These are phyloP conservation scores for Smittia sp. DNA, from an alignment of 2,888 invertebrate species.

Conservation along the genomic window DNA sequence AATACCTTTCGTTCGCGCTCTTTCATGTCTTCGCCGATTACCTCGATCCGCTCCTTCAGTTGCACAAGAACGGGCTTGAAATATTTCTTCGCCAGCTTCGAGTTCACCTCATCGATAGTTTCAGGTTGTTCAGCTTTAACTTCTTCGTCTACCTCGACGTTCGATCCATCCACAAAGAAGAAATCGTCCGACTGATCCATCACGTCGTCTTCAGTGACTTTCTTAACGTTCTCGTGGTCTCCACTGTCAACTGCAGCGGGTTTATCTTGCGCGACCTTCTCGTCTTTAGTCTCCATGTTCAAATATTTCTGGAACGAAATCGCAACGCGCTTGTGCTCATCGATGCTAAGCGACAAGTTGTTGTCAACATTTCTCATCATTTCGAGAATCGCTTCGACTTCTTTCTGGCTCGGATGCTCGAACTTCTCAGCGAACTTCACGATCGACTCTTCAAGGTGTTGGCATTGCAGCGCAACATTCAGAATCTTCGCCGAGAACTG, in stretches of 20 bases:
- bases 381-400: neutral
- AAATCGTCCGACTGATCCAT: conserved; percentile 25
- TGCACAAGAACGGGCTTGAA: conserved; percentile 52
- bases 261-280: neutral
- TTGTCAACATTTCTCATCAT: neutral
- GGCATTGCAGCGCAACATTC: neutral
- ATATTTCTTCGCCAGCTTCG: conserved; percentile 47
- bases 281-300: conserved; percentile 1
- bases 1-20: conserved; percentile 51
- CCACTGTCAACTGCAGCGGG: too few species aligned
- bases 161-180: conserved; percentile 20
- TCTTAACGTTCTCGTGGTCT: neutral
- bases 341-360: neutral
- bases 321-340: conserved; percentile 1
- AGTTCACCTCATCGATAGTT: neutral
- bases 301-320: conserved; percentile 27
- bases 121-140: neutral
- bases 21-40: conserved; percentile 51
- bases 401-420: neutral
- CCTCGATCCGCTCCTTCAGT: conserved; percentile 51
- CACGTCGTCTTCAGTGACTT: neutral
- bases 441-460: neutral
- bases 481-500: conserved; percentile 1
- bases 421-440: neutral
- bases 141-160: neutral